Evolutionary conservation across 35 echinoderm and acorn worm species (phyloP), one percentile per base, ranked within the genome.

Genomic region (Apostichopus californicus): DNA sequence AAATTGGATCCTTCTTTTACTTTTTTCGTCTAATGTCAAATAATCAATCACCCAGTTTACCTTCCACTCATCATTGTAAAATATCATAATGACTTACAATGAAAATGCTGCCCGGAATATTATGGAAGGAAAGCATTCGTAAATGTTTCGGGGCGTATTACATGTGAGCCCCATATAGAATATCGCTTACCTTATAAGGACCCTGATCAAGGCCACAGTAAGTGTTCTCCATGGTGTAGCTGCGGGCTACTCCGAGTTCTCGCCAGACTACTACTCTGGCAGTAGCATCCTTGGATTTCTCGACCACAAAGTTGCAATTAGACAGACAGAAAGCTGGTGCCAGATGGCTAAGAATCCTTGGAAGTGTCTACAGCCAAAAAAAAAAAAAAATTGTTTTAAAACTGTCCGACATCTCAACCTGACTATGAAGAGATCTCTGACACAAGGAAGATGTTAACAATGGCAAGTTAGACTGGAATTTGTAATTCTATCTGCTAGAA

Each of bases 201-300:
- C 94, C 97, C 85, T 99, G 95, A 88, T 96, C 95, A 79, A 94
- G 93, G 17, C 95, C 97, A 90, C 95, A 99, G 95, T 96, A 99
- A 22, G 97, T 99, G 60, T 92, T 96, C 79, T 99, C 97, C 97
- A 99, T 99, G 81, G 97, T 99, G 66, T 99, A 99, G 82, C 95
- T 96, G 2, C 97, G 71, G 18, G 91, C 79, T 8, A 99, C 97
- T 7, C 93, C 95, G 7, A 99, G 90, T 90, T 99, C 97, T n/a
- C 95, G 90, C 97, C 97, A 99, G 14, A 99, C 97, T 6, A 99
- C 97, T 3, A 99, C 97, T 34, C 97, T 89, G 15, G 97, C 97
- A 9, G 97, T 94, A 8, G 95, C 91, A 46, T 99, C 97, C 58
- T 99, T 99, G 55, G 70, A 87, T 80, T 95, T 99, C 57, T 99